Base-by-base conservation (phyloP, 2,113 vertebrate genomes). In the Peromyscus maniculatus region DNA sequence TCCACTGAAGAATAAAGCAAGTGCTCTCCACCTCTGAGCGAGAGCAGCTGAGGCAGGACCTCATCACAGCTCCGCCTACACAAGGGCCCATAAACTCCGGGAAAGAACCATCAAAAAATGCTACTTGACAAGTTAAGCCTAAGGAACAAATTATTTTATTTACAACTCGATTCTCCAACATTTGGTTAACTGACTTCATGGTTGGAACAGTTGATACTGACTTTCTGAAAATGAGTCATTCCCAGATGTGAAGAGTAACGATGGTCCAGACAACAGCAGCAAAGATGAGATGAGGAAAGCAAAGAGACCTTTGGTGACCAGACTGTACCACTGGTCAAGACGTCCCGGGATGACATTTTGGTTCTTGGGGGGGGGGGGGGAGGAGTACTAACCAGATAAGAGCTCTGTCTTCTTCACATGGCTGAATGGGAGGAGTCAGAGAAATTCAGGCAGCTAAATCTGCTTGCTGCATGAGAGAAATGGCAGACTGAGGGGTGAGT, bases 41-140 rank as follows among this genome's bases (percentile, higher is more conserved):
- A 16, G 84, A 19, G 2, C 36, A 2, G 24, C 17, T 19, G 26
- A 59, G 87, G 55, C 46, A 13, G 13, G 55, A 39, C 55, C 21
- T 59, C 15, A 89, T 31, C 71, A 39, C 24, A n/a, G 28, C 19
- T 21, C 36, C 55, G 4, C n/a, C 55, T 72, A 1, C 10, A 4
- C 5, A 39, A 83, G 36, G 13, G 22, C 74, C 72, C 26, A 22
- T 22, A 21, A 62, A 75, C 17, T 7, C 11, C 6, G 9, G 36
- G 22, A 39, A 36, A 83, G 36, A 95, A 95, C 21, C 75, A 91
- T 57, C 69, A 31, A 79, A 79, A 75, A 57, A n/a, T 66, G 69
- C 4, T 77, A 46, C 39, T 49, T 82, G 43, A 66, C 52, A 93
- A 21, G 21, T 46, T 28, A 87, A 91, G 28, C 36, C 93, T 52